phyloP scores from a whole-genome alignment of 2,797 vertebrate species.

The Enoplosus armatus region DNA sequence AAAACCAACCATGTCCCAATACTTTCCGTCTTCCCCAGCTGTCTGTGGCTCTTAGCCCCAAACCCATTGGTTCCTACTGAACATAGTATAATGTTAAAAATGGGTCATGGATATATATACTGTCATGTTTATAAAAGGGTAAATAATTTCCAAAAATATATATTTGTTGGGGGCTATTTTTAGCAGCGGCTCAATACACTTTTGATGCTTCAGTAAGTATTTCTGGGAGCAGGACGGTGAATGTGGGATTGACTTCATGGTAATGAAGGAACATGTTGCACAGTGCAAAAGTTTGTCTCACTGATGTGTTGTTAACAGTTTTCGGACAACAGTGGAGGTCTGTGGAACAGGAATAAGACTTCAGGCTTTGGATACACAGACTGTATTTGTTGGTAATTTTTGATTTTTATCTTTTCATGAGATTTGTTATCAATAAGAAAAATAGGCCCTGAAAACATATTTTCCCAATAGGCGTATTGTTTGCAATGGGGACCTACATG shows the following conservation, averaged over 20 bases:
- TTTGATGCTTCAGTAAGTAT: neutral
- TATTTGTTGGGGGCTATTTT: slow-evolving; percentile 8
- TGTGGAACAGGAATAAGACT: neutral
- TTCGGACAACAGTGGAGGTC: no score
- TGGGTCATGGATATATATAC: neutral
- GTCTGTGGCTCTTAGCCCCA: neutral
- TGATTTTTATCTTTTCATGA: no score
- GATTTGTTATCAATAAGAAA: no score
- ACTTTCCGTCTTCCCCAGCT: neutral
- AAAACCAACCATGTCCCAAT: neutral
- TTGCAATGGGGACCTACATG: neutral
- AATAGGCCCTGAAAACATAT: neutral
- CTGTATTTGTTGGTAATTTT: no score
- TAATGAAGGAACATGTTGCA: neutral
- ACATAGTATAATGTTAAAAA: neutral
- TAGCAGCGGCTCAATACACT: neutral
- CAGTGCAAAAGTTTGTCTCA: neutral
- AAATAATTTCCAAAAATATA: neutral
- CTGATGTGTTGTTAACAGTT: neutral
- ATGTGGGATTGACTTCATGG: neutral
- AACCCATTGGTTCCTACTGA: neutral
- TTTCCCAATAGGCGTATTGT: neutral
- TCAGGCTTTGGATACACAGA: neutral
- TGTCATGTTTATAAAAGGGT: neutral
- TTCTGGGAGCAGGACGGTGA: neutral